Evolutionary conservation across 1,140 invertebrate genomes (phyloP), one percentile per base, ranked within the genome.

Genomic region (Caenorhabditis inopinata): DNA sequence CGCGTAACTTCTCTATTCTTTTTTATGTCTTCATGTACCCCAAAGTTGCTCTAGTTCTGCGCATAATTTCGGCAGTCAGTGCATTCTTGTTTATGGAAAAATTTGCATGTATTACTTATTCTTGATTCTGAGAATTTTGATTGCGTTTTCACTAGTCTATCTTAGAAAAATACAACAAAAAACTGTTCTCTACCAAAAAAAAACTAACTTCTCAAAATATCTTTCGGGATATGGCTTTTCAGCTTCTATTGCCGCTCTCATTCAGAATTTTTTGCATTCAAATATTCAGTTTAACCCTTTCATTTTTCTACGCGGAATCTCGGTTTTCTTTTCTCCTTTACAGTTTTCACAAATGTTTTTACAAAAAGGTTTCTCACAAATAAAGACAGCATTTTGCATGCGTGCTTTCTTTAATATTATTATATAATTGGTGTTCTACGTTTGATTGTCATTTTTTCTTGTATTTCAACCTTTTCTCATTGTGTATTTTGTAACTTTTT

Each of bases 41-140:
- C 14, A 38, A 38, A 68, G 2, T 53, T 68, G 32, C 58, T 68
- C 58, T 32, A 38, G 58, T 68, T 68, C 58, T 68, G 58, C 58
- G 58, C 58, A 68, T 68, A 68, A 68, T 68, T 68, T 68, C n/a
- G 58, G 58, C 32, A 42, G 58, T 38, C 58, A 68, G 58, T 68
- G 58, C 58, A 68, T 68, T 68, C 58, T 5, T 18, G 7, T 58
- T 32, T 32, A 32, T 29, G 32, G n/a, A 38, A 68, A n/a, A 68
- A 68, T 68, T 68, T 68, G 32, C 58, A 68, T 68, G 35, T 32
- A 42, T 16, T 7, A 38, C 58, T 21, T 68, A 3, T 29, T 21
- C 35, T 25, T 38, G 58, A 68, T 68, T 68, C 58, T 68, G 58
- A 42, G 58, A 21, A 18, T 14, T 9, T 51, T 51, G 6, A 51